Percentiles rank a stretch among this genome's conserved stretches.
Evolutionary conservation across 2,113 vertebrate species (phyloP).

Genomic region (Ciconia stormi): DNA sequence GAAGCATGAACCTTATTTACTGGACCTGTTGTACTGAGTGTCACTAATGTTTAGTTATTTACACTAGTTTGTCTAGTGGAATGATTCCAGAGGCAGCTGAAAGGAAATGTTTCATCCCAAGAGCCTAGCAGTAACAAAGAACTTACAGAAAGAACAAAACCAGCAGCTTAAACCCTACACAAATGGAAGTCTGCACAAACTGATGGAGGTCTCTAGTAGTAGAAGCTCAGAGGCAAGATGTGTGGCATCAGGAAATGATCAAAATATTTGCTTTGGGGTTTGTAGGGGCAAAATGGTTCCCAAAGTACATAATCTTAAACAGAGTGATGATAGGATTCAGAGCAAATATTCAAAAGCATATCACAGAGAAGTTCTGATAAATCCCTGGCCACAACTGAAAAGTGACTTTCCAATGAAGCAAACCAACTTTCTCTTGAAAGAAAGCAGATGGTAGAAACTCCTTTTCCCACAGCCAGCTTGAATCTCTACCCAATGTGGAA

Average conservation of each 20-base stretch:
- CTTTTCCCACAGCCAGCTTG: not conserved
- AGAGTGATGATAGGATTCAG: not conserved
- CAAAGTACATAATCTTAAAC: not conserved
- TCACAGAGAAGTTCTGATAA: not conserved
- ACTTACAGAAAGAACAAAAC: not conserved
- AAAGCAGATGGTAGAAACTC: not conserved
- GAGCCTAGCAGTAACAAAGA: not conserved
- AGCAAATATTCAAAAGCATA: not conserved
- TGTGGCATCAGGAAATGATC: not conserved
- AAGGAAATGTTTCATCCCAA: not conserved
- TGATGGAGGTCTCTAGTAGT: not conserved
- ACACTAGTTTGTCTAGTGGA: not conserved
- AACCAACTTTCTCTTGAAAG: not conserved
- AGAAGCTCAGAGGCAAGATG: not conserved
- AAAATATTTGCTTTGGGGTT: not conserved
- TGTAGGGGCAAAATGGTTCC: not conserved
- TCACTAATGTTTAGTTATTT: not conserved
- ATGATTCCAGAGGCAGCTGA: not conserved
- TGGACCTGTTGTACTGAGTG: not conserved
- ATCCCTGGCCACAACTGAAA: not conserved
- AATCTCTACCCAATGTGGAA: not conserved
- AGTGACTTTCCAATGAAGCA: not conserved
- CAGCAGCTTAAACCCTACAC: not conserved
- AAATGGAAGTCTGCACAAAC: not conserved
- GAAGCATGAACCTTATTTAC: not conserved